Evolutionary conservation across 2,113 vertebrate species (phyloP), one percentile per base, ranked within the genome.

Genomic region (Leucopsar rothschildi): DNA sequence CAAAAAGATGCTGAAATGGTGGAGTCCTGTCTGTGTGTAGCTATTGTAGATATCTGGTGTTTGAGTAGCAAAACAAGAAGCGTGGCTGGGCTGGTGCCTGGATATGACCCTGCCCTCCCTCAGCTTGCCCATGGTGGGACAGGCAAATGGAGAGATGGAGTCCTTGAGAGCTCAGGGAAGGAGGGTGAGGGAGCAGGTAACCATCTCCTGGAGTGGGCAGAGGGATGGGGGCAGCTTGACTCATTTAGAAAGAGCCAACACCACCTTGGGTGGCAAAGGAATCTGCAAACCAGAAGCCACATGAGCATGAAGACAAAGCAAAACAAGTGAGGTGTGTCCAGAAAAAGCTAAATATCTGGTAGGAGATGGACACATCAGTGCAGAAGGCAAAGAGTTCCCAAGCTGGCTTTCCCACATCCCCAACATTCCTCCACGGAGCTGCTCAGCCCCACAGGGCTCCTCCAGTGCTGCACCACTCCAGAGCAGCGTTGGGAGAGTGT

Each of bases 401-500:
- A 11, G 39, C 22, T n/a, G 50, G 27, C 44, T 57, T 27, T 52
- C 35, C 35, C 29, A 44, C 27, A 24, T 10, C 33, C 55, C 56
- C 4, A 2, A 9, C 66, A 45, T 49, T 82, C 82, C 75, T 92
- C 35, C 24, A 29, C 0, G 5, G 57, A 82, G 37, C n/a, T 14
- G 65, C 53, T 53, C 42, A 52, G 75, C 12, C 84, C 79, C 65
- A 31, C 35, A 1, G 22, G 31, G 37, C 75, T 31, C 40, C 79
- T 63, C 55, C 57, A 28, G 52, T 2, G 66, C 63, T 5, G 5
- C 69, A 57, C 12, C 63, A 37, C 44, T 86, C 72, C 88, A 47
- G 49, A 91, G 96, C 97, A 70, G 64, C 68, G 35, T 35, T 96
- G 96, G 95, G 95, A 96, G 96, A 96, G 93, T 37, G 95, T 94